Evolutionary conservation across 2,797 vertebrate genomes (phyloP).

Genomic region (Acanthopagrus latus): DNA sequence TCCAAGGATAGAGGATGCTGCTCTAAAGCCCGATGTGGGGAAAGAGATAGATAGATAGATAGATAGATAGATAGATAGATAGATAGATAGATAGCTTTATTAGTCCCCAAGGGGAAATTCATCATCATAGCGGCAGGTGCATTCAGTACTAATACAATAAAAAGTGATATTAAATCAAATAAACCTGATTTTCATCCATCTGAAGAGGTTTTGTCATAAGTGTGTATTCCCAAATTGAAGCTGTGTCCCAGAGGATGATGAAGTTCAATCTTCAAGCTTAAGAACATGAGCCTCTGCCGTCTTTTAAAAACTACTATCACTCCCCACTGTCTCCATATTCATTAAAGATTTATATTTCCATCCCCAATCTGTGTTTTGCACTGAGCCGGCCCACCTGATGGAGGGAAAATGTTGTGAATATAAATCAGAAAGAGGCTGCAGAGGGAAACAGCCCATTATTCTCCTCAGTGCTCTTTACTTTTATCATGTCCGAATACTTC

Average conservation of each 20-base stretch:
- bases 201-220: background rate
- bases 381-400: constrained; percentile 48
- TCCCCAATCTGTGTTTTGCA: background rate
- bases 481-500: constrained; percentile 14
- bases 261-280: background rate
- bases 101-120: too few relatives aligned
- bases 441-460: background rate
- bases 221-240: background rate
- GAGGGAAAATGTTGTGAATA: background rate
- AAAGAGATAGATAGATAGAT: background rate
- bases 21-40: background rate
- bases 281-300: background rate
- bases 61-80: too few relatives aligned
- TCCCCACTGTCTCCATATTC: background rate
- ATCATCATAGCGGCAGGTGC: too few relatives aligned
- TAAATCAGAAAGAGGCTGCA: background rate
- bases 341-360: constrained; percentile 5
- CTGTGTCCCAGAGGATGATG: background rate
- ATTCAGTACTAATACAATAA: too few relatives aligned
- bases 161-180: background rate
- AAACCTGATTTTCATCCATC: constrained; percentile 27
- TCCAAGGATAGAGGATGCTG: background rate
- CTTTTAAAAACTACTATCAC: constrained; percentile 1
- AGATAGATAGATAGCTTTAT: too few relatives aligned
- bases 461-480: background rate